Evolutionary conservation across 2,797 vertebrate species (phyloP).

Genomic region (Cirrhinus mrigala): DNA sequence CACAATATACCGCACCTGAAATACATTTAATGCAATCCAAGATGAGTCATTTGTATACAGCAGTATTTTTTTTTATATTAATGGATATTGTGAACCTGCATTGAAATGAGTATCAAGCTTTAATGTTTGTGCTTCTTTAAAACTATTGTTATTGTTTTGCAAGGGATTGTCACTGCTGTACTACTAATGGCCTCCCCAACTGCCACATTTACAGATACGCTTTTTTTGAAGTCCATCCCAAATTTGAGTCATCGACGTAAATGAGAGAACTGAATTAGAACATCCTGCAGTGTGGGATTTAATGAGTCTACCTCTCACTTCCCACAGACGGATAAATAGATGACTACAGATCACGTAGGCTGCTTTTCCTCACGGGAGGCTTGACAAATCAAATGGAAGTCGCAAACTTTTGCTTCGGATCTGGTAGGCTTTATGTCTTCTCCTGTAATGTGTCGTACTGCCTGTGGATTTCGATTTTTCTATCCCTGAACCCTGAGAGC

Average conservation of each 20-base stretch:
- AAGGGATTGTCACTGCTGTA: not conserved
- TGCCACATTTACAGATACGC: slow-evolving; percentile 18
- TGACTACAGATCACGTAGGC: slow-evolving; percentile 37
- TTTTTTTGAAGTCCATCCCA: slow-evolving; percentile 26
- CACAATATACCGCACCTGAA: not conserved
- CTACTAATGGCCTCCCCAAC: slow-evolving; percentile 22
- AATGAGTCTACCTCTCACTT: slow-evolving; percentile 49
- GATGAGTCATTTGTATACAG: not conserved
- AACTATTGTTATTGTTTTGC: slow-evolving; percentile 11
- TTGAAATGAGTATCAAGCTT: not conserved
- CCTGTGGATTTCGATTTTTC: slow-evolving; percentile 22
- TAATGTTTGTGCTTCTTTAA: not conserved
- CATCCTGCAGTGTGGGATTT: slow-evolving; percentile 37
- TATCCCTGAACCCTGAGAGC: not conserved
- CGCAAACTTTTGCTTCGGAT: slow-evolving; percentile 36
- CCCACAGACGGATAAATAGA: slow-evolving; percentile 46
- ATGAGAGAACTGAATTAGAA: slow-evolving; percentile 43
- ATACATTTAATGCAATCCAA: not conserved
- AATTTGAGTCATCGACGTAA: slow-evolving; percentile 34
- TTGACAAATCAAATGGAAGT: slow-evolving; percentile 40
- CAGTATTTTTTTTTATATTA: not conserved
- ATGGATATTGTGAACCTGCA: not conserved
- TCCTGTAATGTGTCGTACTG: slow-evolving; percentile 1
- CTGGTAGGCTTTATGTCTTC: not conserved
- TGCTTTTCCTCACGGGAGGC: slow-evolving; percentile 22